Evolutionary conservation across 2,113 vertebrate species (phyloP).

Genomic region (Aviceda subcristata): DNA sequence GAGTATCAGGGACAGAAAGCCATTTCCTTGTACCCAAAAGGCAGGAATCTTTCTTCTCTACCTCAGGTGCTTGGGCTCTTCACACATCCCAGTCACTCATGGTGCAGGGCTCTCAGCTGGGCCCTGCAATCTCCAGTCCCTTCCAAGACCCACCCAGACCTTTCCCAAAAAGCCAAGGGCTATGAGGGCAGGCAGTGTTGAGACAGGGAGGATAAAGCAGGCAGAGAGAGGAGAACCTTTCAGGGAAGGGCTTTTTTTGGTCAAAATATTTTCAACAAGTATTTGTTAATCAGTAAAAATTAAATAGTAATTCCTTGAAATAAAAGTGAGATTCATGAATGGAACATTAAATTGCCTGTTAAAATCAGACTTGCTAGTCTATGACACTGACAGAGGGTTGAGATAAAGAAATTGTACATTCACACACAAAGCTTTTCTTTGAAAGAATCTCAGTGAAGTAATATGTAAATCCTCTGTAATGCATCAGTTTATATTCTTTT

Average conservation of each 20-base stretch:
- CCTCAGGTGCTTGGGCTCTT: neutral
- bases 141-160: neutral
- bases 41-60: neutral
- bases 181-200: neutral
- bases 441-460: neutral
- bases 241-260: neutral
- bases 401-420: neutral
- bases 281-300: neutral
- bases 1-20: neutral
- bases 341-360: neutral
- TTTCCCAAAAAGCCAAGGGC: neutral
- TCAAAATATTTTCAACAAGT: neutral
- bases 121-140: neutral
- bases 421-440: neutral
- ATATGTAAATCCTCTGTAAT: neutral
- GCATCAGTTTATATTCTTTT: neutral
- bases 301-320: neutral
- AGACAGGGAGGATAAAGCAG: neutral
- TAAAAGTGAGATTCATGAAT: fast-evolving
- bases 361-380: neutral
- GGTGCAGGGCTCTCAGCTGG: neutral
- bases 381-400: neutral
- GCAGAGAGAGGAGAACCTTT: neutral
- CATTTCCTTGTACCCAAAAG: neutral
- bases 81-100: neutral